Percentiles rank a stretch among this genome's conserved stretches.
These are phyloP conservation scores for Horisme vitalbata DNA, from an alignment of 2,888 invertebrate species.

Conservation along the genomic window DNA sequence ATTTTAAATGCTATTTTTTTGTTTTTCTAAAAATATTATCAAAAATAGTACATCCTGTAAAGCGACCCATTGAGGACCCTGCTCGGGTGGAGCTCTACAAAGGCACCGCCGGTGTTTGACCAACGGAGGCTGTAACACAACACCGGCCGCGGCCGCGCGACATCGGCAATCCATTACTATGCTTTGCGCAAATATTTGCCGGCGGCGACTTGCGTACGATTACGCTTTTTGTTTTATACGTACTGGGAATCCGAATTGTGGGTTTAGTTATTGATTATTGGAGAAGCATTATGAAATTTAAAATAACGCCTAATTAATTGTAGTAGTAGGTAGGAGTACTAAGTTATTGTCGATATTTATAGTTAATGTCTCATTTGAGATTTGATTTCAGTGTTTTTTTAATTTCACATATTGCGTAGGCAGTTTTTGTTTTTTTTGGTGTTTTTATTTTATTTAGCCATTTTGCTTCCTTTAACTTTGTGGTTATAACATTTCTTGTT, in stretches of 20 bases:
- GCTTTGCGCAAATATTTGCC: conserved; percentile 51
- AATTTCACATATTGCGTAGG: too few species aligned
- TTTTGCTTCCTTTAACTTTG: too few species aligned
- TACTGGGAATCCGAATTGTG: conserved; percentile 37
- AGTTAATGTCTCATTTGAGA: too few species aligned
- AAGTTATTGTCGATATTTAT: too few species aligned
- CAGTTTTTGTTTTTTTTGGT: too few species aligned
- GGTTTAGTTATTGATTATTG: conserved; percentile 8
- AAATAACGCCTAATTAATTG: too few species aligned
- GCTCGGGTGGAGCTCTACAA: conserved; percentile 27
- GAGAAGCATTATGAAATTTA: not conserved
- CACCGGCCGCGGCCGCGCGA: conserved; percentile 52
- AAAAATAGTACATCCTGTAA: not conserved
- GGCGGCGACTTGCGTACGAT: conserved; percentile 51
- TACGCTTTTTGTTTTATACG: conserved; percentile 47
- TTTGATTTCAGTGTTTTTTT: too few species aligned
- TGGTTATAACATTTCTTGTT: too few species aligned
- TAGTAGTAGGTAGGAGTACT: too few species aligned
- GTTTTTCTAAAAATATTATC: not conserved
- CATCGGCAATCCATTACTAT: conserved; percentile 67
- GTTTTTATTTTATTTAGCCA: too few species aligned
- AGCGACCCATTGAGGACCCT: conserved; percentile 1
- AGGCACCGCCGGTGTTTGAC: conserved; percentile 48
- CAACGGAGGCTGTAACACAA: conserved; percentile 53
- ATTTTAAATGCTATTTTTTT: not conserved